Conservation (phyloP, 1,140 invertebrate species). For the Halictus rubicundus region DNA sequence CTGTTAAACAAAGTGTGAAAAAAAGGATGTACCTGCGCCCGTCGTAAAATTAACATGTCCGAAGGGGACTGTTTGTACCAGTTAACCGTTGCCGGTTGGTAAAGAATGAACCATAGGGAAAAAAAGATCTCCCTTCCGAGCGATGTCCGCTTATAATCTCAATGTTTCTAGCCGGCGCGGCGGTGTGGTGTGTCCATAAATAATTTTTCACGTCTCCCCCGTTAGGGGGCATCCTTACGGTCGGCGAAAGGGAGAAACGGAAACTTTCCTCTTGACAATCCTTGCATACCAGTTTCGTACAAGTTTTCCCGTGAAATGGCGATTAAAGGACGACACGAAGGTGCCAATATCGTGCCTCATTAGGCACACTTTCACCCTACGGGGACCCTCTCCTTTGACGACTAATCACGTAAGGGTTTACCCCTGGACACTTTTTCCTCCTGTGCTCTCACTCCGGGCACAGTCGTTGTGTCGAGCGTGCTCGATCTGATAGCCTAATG, state of each 20-base stretch:
- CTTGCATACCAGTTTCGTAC: slow-evolving; percentile 53
- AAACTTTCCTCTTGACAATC: slow-evolving; percentile 53
- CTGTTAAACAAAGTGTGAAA: too few relatives aligned
- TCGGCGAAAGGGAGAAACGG: slow-evolving; percentile 47
- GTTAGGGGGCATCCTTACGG: slow-evolving; percentile 25
- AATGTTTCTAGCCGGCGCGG: slow-evolving; percentile 34
- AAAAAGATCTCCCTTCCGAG: slow-evolving; percentile 41
- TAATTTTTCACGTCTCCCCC: slow-evolving; percentile 36
- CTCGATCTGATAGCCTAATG: slow-evolving; percentile 81
- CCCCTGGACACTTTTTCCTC: slow-evolving; percentile 64
- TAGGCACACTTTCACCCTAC: slow-evolving; percentile 51
- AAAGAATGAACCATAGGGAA: slow-evolving; percentile 23
- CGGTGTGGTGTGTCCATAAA: slow-evolving; percentile 37
- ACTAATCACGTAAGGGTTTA: slow-evolving; percentile 78
- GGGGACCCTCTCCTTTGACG: slow-evolving; percentile 60
- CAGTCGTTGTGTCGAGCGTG: slow-evolving; percentile 75
- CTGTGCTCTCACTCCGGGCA: slow-evolving; percentile 59
- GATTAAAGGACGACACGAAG: slow-evolving; percentile 48
- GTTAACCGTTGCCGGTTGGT: slow-evolving; percentile 14
- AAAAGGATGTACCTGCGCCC: too few relatives aligned
- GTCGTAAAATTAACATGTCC: slow-evolving; percentile 32
- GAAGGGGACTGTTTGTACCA: slow-evolving; percentile 3
- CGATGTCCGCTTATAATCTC: slow-evolving; percentile 43
- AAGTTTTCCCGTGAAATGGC: slow-evolving; percentile 58
- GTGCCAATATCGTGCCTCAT: slow-evolving; percentile 46